These are phyloP conservation scores for Miichthys miiuy DNA, from an alignment of 2,797 vertebrate species.

Conservation along the genomic window DNA sequence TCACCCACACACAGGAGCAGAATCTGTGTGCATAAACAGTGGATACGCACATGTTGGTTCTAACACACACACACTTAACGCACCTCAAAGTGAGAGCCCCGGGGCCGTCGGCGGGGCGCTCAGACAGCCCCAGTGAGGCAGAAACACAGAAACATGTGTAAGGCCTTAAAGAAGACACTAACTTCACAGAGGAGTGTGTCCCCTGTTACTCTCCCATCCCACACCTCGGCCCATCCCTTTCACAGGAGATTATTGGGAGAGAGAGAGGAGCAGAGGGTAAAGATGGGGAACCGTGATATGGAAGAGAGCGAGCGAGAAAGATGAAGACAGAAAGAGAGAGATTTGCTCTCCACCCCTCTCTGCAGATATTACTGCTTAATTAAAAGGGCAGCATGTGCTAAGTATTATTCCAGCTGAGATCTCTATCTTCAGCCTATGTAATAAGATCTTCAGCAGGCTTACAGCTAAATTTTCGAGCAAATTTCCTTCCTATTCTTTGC, in stretches of 20 bases:
- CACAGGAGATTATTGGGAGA: constrained; percentile 79
- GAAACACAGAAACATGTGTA: constrained; percentile 84
- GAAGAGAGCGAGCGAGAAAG: constrained; percentile 71
- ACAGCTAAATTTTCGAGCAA: constrained; percentile 94
- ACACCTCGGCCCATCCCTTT: constrained; percentile 77
- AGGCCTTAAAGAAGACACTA: constrained; percentile 81
- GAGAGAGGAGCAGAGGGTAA: constrained; percentile 78
- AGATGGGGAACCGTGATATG: constrained; percentile 80
- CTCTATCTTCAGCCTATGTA: constrained; percentile 95
- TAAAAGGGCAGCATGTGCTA: constrained; percentile 99
- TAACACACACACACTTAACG: constrained; percentile 54
- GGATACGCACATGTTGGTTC: constrained; percentile 32
- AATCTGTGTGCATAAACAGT: constrained; percentile 28
- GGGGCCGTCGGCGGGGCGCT: constrained; percentile 70
- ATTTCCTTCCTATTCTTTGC: constrained; percentile 88
- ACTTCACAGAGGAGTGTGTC: constrained; percentile 75
- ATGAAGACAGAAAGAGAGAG: constrained; percentile 78
- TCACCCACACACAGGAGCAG: constrained; percentile 33
- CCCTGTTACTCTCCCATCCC: constrained; percentile 57
- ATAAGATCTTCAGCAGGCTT: constrained; percentile 92
- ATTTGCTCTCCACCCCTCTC: constrained; percentile 82
- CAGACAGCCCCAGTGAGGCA: constrained; percentile 62
- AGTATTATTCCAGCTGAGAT: constrained; percentile 99
- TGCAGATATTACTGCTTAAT: constrained; percentile 91
- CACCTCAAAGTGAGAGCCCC: constrained; percentile 75